Percentiles rank a stretch among this genome's conserved stretches.
These are phyloP conservation scores for Scaeva pyrastri DNA, from an alignment of 2,888 invertebrate species.

Conservation along the genomic window DNA sequence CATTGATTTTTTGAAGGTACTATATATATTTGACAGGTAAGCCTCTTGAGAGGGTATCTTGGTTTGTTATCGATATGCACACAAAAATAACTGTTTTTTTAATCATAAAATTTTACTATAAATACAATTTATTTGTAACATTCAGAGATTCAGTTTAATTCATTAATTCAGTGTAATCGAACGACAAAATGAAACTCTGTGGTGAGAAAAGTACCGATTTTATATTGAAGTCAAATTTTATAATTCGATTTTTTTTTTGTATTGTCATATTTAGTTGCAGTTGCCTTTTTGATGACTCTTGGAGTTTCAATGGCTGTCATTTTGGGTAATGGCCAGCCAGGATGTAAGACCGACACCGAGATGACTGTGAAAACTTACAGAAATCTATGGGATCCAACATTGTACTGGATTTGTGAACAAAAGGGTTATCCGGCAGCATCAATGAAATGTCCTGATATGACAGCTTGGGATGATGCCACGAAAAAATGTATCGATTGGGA, in stretches of 20 bases:
- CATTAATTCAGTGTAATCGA: constrained; percentile 18
- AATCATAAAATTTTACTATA: constrained; percentile 3
- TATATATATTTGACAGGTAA: neutral
- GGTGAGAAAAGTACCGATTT: neutral
- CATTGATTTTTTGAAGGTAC: neutral
- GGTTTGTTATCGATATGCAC: neutral
- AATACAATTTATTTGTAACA: neutral
- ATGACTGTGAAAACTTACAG: constrained; percentile 77
- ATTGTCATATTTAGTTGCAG: constrained; percentile 1
- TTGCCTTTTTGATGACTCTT: constrained; percentile 7
- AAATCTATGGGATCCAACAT: constrained; percentile 78
- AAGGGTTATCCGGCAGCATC: neutral
- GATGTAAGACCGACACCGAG: constrained; percentile 78
- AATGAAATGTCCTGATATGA: constrained; percentile 4
- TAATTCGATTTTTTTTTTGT: neutral
- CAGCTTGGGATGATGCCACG: constrained; percentile 22
- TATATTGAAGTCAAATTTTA: neutral
- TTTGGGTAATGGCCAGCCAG: constrained; percentile 78
- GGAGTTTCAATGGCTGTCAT: constrained; percentile 51
- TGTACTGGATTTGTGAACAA: neutral
- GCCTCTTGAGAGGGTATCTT: constrained; percentile 3
- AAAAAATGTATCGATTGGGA: constrained; percentile 79
- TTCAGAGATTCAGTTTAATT: neutral
- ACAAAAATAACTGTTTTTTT: no score
- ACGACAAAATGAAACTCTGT: constrained; percentile 39